Evolutionary conservation across 1,140 invertebrate species (phyloP).

Genomic region (Drosophila nikananu): DNA sequence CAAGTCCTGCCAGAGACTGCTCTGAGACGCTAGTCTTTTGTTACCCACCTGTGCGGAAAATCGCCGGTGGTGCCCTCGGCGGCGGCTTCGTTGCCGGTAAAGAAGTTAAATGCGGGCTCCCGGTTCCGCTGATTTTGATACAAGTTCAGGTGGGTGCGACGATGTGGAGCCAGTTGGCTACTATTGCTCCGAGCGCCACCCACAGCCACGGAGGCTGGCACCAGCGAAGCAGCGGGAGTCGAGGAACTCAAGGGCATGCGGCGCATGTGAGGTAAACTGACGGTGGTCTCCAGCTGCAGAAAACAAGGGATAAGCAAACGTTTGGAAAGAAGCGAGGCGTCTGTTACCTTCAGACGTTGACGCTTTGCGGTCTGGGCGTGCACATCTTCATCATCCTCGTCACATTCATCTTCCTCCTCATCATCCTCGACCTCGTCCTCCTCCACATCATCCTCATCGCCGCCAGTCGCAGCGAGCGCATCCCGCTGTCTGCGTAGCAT

Average conservation of each 20-base stretch:
- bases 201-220: constrained; percentile 18
- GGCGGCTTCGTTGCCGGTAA: constrained; percentile 53
- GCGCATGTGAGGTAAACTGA: constrained; percentile 37
- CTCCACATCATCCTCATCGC: constrained; percentile 12
- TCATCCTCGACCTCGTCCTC: constrained; percentile 31
- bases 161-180: constrained; percentile 39
- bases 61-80: constrained; percentile 70
- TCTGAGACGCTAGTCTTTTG: neutral
- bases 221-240: constrained; percentile 49
- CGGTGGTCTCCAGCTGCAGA: constrained; percentile 24
- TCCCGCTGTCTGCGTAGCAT: constrained; percentile 42
- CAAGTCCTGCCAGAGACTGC: neutral
- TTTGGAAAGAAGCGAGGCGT: too few relatives aligned
- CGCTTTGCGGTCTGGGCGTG: constrained; percentile 35
- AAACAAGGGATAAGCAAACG: neutral
- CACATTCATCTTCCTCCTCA: constrained; percentile 49
- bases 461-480: constrained; percentile 6
- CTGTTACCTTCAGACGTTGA: constrained; percentile 33
- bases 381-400: constrained; percentile 58
- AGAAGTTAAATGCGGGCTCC: constrained; percentile 70
- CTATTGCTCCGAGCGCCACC: constrained; percentile 13
- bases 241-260: constrained; percentile 50
- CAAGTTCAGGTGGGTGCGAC: constrained; percentile 55
- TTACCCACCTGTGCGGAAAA: constrained; percentile 60
- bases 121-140: constrained; percentile 58